phyloP scores from a whole-genome alignment of 2,113 vertebrate species.

The Emberiza fucata region DNA sequence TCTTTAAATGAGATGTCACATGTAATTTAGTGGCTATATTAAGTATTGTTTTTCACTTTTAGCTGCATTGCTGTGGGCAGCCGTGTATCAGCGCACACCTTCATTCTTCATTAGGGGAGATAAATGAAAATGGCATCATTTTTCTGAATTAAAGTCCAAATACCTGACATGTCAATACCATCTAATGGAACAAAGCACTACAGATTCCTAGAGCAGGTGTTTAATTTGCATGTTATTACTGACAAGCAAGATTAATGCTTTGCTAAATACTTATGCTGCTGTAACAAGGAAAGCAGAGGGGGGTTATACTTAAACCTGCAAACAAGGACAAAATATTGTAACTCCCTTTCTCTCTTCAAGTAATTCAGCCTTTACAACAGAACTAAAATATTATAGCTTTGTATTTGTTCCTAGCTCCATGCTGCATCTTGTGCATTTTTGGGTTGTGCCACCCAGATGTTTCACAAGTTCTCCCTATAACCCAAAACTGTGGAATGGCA shows the following conservation, averaged over 20 bases:
- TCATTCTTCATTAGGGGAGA: slow-evolving; percentile 45
- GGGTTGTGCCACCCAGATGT: background rate
- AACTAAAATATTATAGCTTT: background rate
- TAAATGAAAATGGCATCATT: slow-evolving; percentile 52
- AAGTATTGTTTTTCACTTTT: slow-evolving; percentile 42
- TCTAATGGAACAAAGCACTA: slow-evolving; percentile 45
- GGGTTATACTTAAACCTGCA: background rate
- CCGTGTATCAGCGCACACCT: slow-evolving; percentile 8
- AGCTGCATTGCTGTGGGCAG: slow-evolving; percentile 24
- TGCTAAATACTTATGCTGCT: slow-evolving; percentile 25
- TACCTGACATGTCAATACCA: slow-evolving; percentile 44
- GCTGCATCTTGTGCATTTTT: background rate
- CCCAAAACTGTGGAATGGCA: background rate
- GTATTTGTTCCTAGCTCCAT: background rate
- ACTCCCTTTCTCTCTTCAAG: background rate
- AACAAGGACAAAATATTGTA: background rate
- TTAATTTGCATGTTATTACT: slow-evolving; percentile 61
- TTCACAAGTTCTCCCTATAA: background rate
- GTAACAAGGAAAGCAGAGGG: background rate
- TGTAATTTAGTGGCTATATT: slow-evolving; percentile 47
- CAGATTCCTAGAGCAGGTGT: slow-evolving; percentile 55
- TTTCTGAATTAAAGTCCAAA: slow-evolving; percentile 61
- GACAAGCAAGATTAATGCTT: slow-evolving; percentile 58
- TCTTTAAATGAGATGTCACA: slow-evolving; percentile 59
- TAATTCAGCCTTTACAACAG: background rate